Percentiles rank a stretch among this genome's conserved stretches.
These are phyloP conservation scores for Lamellibrachia luymesi DNA, from an alignment of 1,140 invertebrate genomes.

Conservation along the genomic window DNA sequence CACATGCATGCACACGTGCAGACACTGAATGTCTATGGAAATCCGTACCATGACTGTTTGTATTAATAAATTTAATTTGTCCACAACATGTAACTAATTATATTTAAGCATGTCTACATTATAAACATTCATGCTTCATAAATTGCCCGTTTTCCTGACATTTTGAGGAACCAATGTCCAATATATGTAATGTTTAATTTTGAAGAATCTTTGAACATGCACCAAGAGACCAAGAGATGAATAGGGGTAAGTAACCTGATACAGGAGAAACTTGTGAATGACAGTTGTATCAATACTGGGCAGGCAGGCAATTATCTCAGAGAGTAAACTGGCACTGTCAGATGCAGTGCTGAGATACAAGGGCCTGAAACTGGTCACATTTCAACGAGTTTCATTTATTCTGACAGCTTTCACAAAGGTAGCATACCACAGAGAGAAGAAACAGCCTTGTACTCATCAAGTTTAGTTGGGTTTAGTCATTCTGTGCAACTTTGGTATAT, in stretches of 20 bases:
- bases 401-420: not conserved
- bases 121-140: too few species aligned
- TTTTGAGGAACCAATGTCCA: too few species aligned
- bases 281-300: not conserved
- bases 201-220: not conserved
- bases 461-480: not conserved
- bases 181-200: not conserved
- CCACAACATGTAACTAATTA: too few species aligned
- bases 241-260: not conserved
- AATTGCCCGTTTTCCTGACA: too few species aligned
- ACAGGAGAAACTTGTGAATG: not conserved
- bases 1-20: too few species aligned
- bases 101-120: too few species aligned
- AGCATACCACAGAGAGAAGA: not conserved
- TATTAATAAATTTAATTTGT: too few species aligned
- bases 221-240: not conserved
- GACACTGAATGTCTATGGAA: too few species aligned
- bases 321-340: not conserved
- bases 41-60: too few species aligned
- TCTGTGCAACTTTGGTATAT: too few species aligned
- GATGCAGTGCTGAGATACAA: not conserved
- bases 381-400: not conserved
- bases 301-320: not conserved
- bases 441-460: not conserved
- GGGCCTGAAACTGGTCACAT: not conserved